phyloP scores from a whole-genome alignment of 2,797 vertebrate species.

The Hoplostethus atlanticus region DNA sequence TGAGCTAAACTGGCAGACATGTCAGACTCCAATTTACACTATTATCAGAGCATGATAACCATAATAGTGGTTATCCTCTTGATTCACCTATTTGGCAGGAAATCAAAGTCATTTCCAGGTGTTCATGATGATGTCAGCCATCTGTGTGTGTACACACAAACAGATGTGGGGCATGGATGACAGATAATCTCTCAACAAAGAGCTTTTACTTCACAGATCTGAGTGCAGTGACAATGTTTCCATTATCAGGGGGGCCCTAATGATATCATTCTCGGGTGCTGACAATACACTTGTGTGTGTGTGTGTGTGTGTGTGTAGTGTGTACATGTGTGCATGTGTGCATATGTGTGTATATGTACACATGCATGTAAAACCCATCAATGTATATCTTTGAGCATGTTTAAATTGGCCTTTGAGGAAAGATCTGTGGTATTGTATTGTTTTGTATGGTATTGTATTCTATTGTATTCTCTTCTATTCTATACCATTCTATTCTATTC shows the following conservation, averaged over 20 bases:
- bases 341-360: neutral
- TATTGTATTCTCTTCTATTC: too few relatives aligned
- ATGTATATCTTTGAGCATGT: neutral
- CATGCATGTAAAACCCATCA: neutral
- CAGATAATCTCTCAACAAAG: constrained; percentile 76
- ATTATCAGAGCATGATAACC: constrained; percentile 74
- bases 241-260: constrained; percentile 46
- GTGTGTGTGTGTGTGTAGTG: neutral
- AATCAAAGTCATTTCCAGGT: constrained; percentile 83
- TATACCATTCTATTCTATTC: too few relatives aligned
- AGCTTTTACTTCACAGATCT: constrained; percentile 59
- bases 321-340: neutral
- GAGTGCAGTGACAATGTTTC: constrained; percentile 51
- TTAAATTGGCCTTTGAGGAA: neutral
- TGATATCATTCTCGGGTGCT: constrained; percentile 57
- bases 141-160: constrained; percentile 75
- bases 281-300: constrained; percentile 38
- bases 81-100: constrained; percentile 79
- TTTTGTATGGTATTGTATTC: too few relatives aligned
- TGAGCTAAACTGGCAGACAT: constrained; percentile 16
- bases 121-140: constrained; percentile 78
- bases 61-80: constrained; percentile 70
- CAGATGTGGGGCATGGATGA: constrained; percentile 78
- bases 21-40: constrained; percentile 60
- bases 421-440: constrained; percentile 8